Conservation (phyloP, 2,888 invertebrate genomes). For the Epirrhoe alternata region DNA sequence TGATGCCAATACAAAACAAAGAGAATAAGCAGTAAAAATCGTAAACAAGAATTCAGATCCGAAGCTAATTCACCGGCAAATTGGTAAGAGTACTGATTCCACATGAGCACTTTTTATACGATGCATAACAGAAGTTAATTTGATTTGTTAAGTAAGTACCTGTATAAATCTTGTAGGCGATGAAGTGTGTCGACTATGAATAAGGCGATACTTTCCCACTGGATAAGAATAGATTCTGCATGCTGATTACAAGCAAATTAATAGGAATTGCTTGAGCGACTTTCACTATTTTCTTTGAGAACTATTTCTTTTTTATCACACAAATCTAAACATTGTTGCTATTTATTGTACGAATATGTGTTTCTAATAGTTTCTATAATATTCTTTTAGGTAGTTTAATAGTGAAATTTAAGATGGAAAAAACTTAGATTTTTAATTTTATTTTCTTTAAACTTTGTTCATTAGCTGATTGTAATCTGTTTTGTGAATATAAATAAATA, state of each 20-base stretch:
- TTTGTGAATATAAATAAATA: too few species aligned
- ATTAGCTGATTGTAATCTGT: too few species aligned
- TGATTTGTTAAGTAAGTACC: constrained; percentile 45
- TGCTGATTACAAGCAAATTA: constrained; percentile 34
- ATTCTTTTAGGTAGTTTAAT: too few species aligned
- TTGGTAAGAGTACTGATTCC: constrained; percentile 64
- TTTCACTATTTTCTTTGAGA: constrained; percentile 33
- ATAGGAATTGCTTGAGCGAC: constrained; percentile 31
- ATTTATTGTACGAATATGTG: not conserved
- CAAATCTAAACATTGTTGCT: not conserved
- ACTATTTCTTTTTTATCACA: not conserved
- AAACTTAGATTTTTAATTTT: too few species aligned
- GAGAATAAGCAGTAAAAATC: constrained; percentile 59
- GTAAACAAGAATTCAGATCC: constrained; percentile 58
- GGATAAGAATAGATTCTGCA: constrained; percentile 30
- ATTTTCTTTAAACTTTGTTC: too few species aligned
- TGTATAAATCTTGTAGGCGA: constrained; percentile 43
- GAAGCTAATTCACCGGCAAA: constrained; percentile 65
- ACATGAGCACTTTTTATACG: constrained; percentile 56
- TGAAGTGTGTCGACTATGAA: constrained; percentile 50
- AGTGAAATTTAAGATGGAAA: too few species aligned
- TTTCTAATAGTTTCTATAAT: not conserved
- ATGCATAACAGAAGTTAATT: constrained; percentile 56
- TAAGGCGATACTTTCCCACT: constrained; percentile 55
- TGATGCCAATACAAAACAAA: constrained; percentile 53